These are phyloP conservation scores for Mastacembelus armatus DNA, from an alignment of 2,797 vertebrate species.

Conservation along the genomic window DNA sequence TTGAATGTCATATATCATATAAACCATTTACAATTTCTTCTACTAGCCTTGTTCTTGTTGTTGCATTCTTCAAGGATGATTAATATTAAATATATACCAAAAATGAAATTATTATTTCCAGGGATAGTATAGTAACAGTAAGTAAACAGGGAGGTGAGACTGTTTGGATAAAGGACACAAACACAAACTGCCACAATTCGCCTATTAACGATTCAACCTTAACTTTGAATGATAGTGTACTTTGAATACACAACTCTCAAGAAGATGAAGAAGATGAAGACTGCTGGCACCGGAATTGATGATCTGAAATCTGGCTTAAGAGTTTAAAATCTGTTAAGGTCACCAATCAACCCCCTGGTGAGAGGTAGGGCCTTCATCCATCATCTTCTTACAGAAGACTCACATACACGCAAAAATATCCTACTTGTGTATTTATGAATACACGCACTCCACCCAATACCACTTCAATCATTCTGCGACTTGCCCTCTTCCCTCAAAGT, in stretches of 20 bases:
- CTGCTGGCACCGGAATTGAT: constrained; percentile 13
- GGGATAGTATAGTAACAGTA: no score
- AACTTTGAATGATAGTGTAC: neutral
- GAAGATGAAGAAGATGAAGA: constrained; percentile 20
- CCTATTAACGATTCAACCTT: neutral
- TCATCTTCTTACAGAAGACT: constrained; percentile 29
- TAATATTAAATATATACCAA: no score
- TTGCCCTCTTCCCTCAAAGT: constrained; percentile 34
- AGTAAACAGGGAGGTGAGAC: neutral
- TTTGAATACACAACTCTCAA: neutral
- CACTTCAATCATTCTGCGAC: constrained; percentile 46
- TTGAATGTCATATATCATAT: neutral
- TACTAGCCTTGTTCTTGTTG: no score
- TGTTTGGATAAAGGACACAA: neutral
- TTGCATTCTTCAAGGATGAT: no score
- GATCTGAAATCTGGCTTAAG: constrained; percentile 33
- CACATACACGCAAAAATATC: neutral
- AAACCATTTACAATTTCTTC: no score
- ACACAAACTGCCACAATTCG: accelerated
- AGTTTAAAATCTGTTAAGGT: constrained; percentile 31
- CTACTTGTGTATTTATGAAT: neutral
- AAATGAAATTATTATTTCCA: no score
- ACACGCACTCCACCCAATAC: constrained; percentile 8
- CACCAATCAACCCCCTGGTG: constrained; percentile 51
- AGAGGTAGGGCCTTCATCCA: constrained; percentile 23